phyloP scores from a whole-genome alignment of 2,113 vertebrate genomes.

The Pseudopodoces humilis region DNA sequence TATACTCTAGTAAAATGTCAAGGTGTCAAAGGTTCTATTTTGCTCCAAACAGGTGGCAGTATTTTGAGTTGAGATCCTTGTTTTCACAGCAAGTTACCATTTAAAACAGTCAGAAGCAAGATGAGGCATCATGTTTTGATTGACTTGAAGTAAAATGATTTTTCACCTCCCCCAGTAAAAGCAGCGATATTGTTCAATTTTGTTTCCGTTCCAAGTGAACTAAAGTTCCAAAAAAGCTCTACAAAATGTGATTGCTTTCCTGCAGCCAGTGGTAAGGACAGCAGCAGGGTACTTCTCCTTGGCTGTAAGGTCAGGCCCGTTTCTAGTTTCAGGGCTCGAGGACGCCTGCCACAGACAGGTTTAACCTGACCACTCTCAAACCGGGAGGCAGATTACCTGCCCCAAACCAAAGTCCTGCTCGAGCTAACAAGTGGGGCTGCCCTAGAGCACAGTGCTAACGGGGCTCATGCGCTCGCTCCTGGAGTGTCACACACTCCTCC shows the following conservation, averaged over 20 bases:
- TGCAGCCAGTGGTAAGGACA: neutral
- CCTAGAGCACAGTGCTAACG: accelerated
- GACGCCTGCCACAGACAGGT: neutral
- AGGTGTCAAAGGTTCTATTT: neutral
- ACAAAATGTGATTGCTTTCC: neutral
- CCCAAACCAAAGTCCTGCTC: neutral
- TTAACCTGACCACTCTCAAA: neutral
- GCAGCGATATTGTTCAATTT: neutral
- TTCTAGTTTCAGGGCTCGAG: neutral
- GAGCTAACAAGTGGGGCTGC: neutral
- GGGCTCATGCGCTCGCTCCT: accelerated
- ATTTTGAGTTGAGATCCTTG: neutral
- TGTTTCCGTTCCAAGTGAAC: neutral
- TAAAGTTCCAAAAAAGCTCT: neutral
- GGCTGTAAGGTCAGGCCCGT: neutral
- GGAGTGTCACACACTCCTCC: accelerated
- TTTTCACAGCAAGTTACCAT: neutral
- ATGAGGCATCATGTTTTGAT: neutral
- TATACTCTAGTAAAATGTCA: neutral
- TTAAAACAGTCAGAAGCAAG: neutral
- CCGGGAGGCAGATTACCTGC: neutral
- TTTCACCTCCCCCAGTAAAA: neutral
- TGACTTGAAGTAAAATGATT: neutral
- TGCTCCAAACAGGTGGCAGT: neutral
- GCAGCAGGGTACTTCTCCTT: neutral